A percentile compares a stretch with the other conserved stretches of the same genome.
These are phyloP conservation scores for Philereme transversata DNA, from an alignment of 2,888 invertebrate species.

Conservation along the genomic window DNA sequence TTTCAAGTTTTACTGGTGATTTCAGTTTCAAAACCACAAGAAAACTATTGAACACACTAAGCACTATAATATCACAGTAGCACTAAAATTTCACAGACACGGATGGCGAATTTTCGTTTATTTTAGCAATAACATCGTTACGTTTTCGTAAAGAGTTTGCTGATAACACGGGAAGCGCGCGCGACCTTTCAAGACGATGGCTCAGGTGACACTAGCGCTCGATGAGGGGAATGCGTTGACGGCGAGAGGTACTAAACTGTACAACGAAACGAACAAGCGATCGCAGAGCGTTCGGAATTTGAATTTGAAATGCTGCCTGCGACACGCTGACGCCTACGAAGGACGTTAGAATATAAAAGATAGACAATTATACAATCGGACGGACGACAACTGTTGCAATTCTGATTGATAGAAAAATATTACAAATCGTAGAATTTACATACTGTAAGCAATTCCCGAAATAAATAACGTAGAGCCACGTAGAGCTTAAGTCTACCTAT, in stretches of 20 bases:
- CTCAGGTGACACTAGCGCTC: constrained; percentile 41
- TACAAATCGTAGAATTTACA: too few relatives aligned
- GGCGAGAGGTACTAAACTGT: constrained; percentile 21
- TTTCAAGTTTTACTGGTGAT: constrained; percentile 69
- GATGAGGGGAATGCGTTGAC: constrained; percentile 15
- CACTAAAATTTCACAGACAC: constrained; percentile 65
- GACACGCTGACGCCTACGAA: constrained; percentile 6
- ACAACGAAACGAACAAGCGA: neutral
- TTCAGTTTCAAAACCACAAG: constrained; percentile 67
- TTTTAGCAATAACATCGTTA: constrained; percentile 61
- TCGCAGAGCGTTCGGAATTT: constrained; percentile 25
- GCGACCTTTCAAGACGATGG: constrained; percentile 30
- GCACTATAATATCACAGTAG: constrained; percentile 58
- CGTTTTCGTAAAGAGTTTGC: constrained; percentile 69
- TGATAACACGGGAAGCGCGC: constrained; percentile 29
- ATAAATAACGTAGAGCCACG: too few relatives aligned
- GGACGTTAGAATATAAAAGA: neutral
- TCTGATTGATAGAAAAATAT: too few relatives aligned
- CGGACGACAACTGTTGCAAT: too few relatives aligned
- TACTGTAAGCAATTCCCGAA: too few relatives aligned
- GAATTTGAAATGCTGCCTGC: constrained; percentile 27
- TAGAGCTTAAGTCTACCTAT: too few relatives aligned
- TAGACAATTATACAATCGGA: too few relatives aligned
- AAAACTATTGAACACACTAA: constrained; percentile 58
- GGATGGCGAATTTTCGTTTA: constrained; percentile 42